Evolutionary conservation across 1,140 invertebrate genomes (phyloP), one percentile per base, ranked within the genome.

Genomic region (Neuroterus valhalla): DNA sequence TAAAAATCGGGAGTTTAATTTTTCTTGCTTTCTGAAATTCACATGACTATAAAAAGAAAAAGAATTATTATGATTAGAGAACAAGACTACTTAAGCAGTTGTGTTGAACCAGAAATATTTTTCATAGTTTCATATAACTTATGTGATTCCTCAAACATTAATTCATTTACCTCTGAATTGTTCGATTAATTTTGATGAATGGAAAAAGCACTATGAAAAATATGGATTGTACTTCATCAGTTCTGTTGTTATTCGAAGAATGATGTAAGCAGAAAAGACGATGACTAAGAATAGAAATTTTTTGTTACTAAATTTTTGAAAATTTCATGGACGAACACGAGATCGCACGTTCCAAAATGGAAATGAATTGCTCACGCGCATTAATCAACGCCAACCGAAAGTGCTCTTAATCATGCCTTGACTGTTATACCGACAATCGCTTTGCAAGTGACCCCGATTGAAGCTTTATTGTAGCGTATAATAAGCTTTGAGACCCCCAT

Each of bases 391-490:
- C 76, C 75, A 70, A 76, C 76, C 76, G 74, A 80, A 82, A 78
- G 67, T 74, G 70, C 71, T 81, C 74, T 79, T 76, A 72, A 81
- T 82, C 73, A 82, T 81, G 77, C 79, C 78, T 84, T 83, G 68
- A 85, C 79, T 85, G 79, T 81, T 71, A 77, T 80, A 83, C 73
- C 50, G 68, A 85, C 70, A 78, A 82, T 81, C 66, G 85, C 84
- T 86, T 82, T 81, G 84, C 79, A 78, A 79, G 74, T 78, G 78
- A 80, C 72, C 78, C 74, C 74, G 70, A 84, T 80, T 79, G 66
- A 84, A 84, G 81, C 84, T 87, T 85, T 75, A 84, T 77, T 79
- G 82, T 86, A 87, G 77, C 79, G 78, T 84, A 78, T 69, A 75
- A 79, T 77, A 79, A 85, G 82, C 83, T 84, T 84, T 72, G 83